These are phyloP conservation scores for Microcebus griseorufus DNA, from an alignment of 2,113 vertebrate species.

Conservation along the genomic window DNA sequence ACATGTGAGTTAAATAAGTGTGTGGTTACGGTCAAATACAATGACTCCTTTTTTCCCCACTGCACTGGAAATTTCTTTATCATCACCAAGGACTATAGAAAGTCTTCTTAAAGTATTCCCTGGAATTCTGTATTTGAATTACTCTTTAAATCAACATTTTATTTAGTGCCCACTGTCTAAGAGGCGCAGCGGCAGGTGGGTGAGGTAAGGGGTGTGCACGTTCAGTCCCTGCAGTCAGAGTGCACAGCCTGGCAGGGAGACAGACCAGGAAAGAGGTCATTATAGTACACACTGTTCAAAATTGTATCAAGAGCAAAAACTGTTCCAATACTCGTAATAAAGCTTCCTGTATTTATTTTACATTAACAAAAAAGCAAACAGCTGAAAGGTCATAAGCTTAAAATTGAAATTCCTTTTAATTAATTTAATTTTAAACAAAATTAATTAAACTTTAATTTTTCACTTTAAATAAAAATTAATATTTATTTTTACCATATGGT, in stretches of 20 bases:
- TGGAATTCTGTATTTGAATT: not conserved
- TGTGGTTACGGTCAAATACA: not conserved
- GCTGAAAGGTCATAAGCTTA: not conserved
- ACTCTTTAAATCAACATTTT: not conserved
- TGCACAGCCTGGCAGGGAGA: not conserved
- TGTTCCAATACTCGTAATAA: not conserved
- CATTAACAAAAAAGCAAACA: not conserved
- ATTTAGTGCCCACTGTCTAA: not conserved
- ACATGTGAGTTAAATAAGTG: not conserved
- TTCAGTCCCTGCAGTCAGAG: not conserved
- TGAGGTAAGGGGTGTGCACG: not conserved
- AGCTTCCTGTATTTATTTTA: not conserved
- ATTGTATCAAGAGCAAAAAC: not conserved
- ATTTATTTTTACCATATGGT: not conserved
- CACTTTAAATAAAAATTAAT: not conserved
- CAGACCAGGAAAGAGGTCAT: not conserved
- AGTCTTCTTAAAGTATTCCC: not conserved
- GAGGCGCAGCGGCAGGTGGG: not conserved
- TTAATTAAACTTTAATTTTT: not conserved
- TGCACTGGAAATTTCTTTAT: not conserved
- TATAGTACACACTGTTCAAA: not conserved
- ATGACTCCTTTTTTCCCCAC: rapidly evolving
- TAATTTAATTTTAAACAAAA: not conserved
- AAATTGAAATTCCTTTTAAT: not conserved
- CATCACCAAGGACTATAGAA: not conserved